Evolutionary conservation across 64 coral and sea anemone species (phyloP).

Genomic region (Porites lutea): DNA sequence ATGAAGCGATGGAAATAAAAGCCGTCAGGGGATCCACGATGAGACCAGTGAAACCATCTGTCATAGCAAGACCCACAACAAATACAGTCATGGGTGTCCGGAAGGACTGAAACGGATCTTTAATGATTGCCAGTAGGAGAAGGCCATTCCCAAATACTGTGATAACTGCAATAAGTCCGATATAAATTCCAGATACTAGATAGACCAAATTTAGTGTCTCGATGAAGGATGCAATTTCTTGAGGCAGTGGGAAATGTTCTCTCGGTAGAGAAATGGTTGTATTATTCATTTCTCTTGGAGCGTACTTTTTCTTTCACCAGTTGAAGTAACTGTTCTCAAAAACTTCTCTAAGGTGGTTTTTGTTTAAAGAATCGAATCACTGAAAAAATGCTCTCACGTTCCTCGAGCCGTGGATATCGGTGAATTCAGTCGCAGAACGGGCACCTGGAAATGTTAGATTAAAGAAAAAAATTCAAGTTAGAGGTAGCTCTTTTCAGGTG

Average conservation of each 20-base stretch:
- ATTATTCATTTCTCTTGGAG: background rate
- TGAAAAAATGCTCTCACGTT: too few relatives aligned
- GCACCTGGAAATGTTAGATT: too few relatives aligned
- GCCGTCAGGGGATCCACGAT: slow-evolving; percentile 42
- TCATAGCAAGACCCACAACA: slow-evolving; percentile 35
- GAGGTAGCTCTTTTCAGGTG: too few relatives aligned
- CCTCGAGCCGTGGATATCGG: too few relatives aligned
- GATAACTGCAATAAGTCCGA: slow-evolving; percentile 10
- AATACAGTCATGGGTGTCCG: slow-evolving; percentile 48
- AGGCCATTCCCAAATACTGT: slow-evolving; percentile 54
- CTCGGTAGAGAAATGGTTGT: background rate
- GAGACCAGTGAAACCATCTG: slow-evolving; percentile 55
- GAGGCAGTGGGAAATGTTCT: background rate
- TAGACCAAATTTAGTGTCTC: background rate
- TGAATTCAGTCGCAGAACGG: too few relatives aligned
- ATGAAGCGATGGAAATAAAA: background rate
- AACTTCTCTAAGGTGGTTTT: too few relatives aligned
- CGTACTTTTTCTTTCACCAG: too few relatives aligned
- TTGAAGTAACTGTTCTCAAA: too few relatives aligned
- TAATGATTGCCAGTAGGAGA: slow-evolving; percentile 52
- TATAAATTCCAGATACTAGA: slow-evolving; percentile 39
- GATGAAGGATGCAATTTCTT: background rate
- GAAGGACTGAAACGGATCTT: slow-evolving; percentile 61
- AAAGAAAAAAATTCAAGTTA: too few relatives aligned
- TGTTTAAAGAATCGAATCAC: too few relatives aligned